Evolutionary conservation across 2,113 vertebrate genomes (phyloP), one percentile per base, ranked within the genome.

Genomic region (Colaptes auratus): DNA sequence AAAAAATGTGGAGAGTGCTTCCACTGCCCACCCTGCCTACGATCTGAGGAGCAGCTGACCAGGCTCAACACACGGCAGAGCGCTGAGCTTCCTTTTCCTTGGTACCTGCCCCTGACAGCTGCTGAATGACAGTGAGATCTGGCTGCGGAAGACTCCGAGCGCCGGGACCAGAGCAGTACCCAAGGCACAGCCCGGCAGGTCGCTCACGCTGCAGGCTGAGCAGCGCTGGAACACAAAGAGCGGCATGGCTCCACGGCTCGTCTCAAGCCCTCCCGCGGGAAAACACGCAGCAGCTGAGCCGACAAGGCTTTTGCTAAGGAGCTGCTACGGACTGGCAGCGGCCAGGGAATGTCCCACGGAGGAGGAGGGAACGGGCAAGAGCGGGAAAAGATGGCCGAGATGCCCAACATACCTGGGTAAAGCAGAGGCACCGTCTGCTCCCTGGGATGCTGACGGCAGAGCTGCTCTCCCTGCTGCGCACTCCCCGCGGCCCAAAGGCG

Each of bases 81-180:
- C 23, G 11, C 50, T 0, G 39, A 30, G 30, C 27, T 15, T 17
- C 25, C 42, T 21, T 9, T 3, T 14, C 61, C n/a, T 12, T 0
- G 42, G 18, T 90, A 44, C 50, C 82, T 25, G 7, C 3, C 59
- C 67, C 86, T 2, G 88, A 4, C 44, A 66, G 72, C 79, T 36
- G 72, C 55, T 0, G 55, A 9, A 21, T 0, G 8, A 20, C 70
- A 4, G 46, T 8, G 3, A 8, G 12, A 39, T 2, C 46, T 18
- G 1, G 0, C 7, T 0, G 60, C 36, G 23, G 0, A 20, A 1
- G 1, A 1, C 10, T 4, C n/a, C 71, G 8, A 19, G 76, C 10
- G 5, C 13, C 27, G 3, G 64, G 25, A 21, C 4, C 13, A 1
- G 13, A 5, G 61, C 61, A 36, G 6, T 0, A 18, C 10, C 7